These are phyloP conservation scores for Idaea aversata DNA, from an alignment of 2,888 invertebrate genomes.

Conservation along the genomic window DNA sequence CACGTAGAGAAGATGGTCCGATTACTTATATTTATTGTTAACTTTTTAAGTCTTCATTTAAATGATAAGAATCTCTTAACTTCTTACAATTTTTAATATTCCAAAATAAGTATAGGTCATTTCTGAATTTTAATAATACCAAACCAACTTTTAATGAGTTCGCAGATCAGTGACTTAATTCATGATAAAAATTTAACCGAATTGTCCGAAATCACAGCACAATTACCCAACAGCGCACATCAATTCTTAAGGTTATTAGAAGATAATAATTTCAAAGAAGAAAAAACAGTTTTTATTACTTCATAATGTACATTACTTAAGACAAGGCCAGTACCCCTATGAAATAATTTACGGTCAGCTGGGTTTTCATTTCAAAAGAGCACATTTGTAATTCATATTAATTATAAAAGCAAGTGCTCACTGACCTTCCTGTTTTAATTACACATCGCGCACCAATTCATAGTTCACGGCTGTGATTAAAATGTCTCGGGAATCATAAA, in stretches of 20 bases:
- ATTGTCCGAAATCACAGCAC: constrained; percentile 2
- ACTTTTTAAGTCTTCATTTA: neutral
- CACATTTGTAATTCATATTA: constrained; percentile 71
- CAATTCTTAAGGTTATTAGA: constrained; percentile 21
- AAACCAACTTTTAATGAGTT: neutral
- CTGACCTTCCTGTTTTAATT: constrained; percentile 78
- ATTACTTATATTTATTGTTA: neutral
- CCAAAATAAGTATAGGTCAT: too few relatives aligned
- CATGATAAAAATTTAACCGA: neutral
- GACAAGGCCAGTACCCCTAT: constrained; percentile 71
- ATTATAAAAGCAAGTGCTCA: constrained; percentile 71
- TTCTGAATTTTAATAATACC: too few relatives aligned
- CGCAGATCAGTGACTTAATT: neutral
- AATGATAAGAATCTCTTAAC: neutral
- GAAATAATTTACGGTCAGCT: constrained; percentile 75
- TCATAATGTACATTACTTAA: constrained; percentile 55
- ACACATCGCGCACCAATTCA: constrained; percentile 62
- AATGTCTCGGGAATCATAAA: constrained; percentile 65
- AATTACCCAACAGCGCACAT: constrained; percentile 2
- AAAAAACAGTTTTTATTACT: constrained; percentile 51
- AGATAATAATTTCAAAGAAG: constrained; percentile 22
- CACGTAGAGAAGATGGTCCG: neutral
- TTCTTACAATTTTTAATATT: neutral
- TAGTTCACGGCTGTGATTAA: constrained; percentile 79
- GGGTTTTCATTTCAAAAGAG: constrained; percentile 69